Base-by-base conservation (phyloP, 2,113 vertebrate species). In the Orcinus orca region DNA sequence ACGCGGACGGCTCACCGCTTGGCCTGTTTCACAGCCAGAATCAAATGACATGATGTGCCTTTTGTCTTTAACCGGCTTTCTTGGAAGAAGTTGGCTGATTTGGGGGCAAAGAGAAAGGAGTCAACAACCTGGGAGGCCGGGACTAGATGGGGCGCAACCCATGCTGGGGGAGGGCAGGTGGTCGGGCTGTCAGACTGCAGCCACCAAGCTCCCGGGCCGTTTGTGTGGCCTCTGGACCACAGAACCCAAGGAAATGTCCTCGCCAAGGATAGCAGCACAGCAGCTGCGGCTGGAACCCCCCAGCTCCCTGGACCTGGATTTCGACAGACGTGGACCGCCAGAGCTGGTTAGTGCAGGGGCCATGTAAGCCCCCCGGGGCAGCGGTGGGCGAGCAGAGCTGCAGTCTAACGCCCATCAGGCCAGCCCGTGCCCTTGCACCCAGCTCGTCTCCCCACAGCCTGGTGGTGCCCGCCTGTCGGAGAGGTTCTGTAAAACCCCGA, bases 341-440 rank as follows among this genome's bases (percentile, higher is more conserved):
- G 33, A 47, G 88, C 76, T 3, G 73, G 73, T 1, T 11, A 0
- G 50, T 0, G 0, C 1, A 0, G 41, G 50, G 21, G 53, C 25
- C 0, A 0, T 1, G 21, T 4, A 9, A 8, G 11, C 50, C 15
- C 8, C 18, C 29, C 12, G 0, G 8, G 23, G 12, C 0, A 1
- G 74, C 0, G 0, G n/a, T 11, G 6, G 44, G 18, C 1, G 8
- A 4, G 7, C 21, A 4, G 38, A 2, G 4, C 76, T 10, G 26
- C 41, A 4, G 14, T 10, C 0, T 0, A 6, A 0, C 0, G 23
- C 2, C 53, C 81, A 2, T 2, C 68, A 2, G 74, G 88, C 38
- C 25, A 2, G 1, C 8, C 33, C 8, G 20, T 53, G 15, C 14
- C 14, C 23, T 17, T 0, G 4, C n/a, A 23, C 17, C 67, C 38